Evolutionary conservation across 2,797 vertebrate genomes (phyloP), one percentile per base, ranked within the genome.

Genomic region (Sardinella longiceps): DNA sequence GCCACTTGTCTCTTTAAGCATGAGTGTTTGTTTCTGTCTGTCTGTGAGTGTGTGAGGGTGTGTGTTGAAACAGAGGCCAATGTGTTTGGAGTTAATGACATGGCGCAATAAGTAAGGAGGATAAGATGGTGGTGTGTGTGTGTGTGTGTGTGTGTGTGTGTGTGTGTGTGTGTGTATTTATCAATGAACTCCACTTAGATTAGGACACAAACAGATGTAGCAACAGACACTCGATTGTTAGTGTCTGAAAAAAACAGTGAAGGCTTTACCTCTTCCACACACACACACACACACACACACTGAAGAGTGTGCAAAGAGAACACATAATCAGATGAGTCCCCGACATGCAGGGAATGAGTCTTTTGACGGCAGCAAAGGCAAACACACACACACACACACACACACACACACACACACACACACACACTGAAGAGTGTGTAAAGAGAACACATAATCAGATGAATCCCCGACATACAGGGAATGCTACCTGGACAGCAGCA

Each of bases 191-290:
- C 20, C 53, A 58, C 23, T 58, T 58, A 20, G 53, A 58, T 58
- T 58, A 60, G n/a, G n/a, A 63, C 25, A 63, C 3, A 63, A 30
- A 28, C 60, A 14, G 25, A 63, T 63, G 60, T 30, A 63, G 60
- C 25, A 63, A 85, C 82, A 80, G 81, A 53, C 80, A 82, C 50
- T 60, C 33, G 56, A 83, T 83, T 81, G 74, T 60, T 81, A 63
- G 43, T 45, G 23, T 45, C 60, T 80, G 63, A 81, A 6, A 83
- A 18, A n/a, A 60, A 25, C 23, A 60, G 23, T 28, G 43, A 83
- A 48, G 82, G 60, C 48, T 60, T 81, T n/a, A 83, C 80, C 51
- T 84, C 56, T 5, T n/a, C 23, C 56, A 58, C 56, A 58, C 48
- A 51, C 80, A 50, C 50, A 33, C 37, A 48, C 30, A 51, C 51